These are phyloP conservation scores for Cyprinodon variegatus DNA, from an alignment of 2,113 vertebrate genomes.

Conservation along the genomic window DNA sequence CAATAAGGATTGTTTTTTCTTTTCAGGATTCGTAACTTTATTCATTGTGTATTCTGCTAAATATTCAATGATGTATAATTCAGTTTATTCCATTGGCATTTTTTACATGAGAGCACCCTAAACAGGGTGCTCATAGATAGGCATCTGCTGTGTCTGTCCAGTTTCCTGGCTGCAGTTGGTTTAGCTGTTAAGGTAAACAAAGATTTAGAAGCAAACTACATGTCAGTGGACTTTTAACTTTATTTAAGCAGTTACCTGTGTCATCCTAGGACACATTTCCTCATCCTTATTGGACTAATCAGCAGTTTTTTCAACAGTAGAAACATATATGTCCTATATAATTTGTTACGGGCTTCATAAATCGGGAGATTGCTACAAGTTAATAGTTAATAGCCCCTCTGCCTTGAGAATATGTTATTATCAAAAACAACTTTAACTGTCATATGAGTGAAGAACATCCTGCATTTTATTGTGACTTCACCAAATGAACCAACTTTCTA, in stretches of 20 bases:
- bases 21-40: no score
- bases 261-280: neutral
- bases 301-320: neutral
- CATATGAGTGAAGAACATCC: no score
- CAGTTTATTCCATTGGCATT: neutral
- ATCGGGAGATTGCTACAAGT: no score
- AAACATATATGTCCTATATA: neutral
- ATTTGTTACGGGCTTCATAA: no score
- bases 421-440: no score
- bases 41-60: neutral
- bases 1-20: no score
- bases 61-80: neutral
- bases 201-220: neutral
- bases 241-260: neutral
- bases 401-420: no score
- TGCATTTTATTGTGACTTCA: no score
- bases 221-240: constrained; percentile 2
- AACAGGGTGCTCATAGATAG: neutral
- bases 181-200: neutral
- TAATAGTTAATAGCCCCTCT: no score
- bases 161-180: neutral
- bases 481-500: no score
- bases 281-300: neutral
- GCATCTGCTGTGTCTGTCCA: no score
- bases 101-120: neutral